Conservation (phyloP, 2,888 invertebrate species). For the Epistrophe eligans region DNA sequence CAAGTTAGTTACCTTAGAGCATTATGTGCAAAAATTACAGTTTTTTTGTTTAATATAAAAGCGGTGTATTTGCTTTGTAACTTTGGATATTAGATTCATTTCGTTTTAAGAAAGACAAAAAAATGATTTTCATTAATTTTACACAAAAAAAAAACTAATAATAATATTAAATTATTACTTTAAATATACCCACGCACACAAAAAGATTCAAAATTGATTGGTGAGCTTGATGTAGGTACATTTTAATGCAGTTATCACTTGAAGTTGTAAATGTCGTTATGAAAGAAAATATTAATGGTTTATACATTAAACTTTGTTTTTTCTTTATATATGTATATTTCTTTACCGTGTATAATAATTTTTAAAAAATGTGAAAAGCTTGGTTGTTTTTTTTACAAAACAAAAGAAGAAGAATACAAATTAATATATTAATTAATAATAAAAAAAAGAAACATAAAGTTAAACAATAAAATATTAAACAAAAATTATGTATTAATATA, state of each 20-base stretch:
- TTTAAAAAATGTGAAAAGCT: constrained; percentile 49
- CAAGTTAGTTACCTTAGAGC: constrained; percentile 64
- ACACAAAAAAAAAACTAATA: neutral
- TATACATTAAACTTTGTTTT: constrained; percentile 45
- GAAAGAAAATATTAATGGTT: constrained; percentile 66
- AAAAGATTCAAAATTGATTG: constrained; percentile 54
- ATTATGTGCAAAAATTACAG: constrained; percentile 55
- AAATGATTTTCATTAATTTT: constrained; percentile 24
- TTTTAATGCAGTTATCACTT: constrained; percentile 65
- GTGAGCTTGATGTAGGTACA: constrained; percentile 65
- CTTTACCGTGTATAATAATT: constrained; percentile 30
- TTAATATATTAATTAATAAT: constrained; percentile 27
- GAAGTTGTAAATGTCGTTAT: constrained; percentile 59
- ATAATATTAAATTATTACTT: constrained; percentile 13
- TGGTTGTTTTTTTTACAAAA: constrained; percentile 52
- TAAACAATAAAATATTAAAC: constrained; percentile 63
- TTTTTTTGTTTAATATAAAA: neutral
- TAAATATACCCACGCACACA: constrained; percentile 61
- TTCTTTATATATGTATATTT: neutral
- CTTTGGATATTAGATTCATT: constrained; percentile 30
- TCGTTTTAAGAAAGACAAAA: constrained; percentile 28
- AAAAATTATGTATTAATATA: constrained; percentile 62
- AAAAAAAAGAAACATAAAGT: constrained; percentile 60
- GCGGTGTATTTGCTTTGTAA: constrained; percentile 35
- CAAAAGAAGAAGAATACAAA: constrained; percentile 49